These are phyloP conservation scores for Empis stercorea DNA, from an alignment of 2,888 invertebrate species.

Conservation along the genomic window DNA sequence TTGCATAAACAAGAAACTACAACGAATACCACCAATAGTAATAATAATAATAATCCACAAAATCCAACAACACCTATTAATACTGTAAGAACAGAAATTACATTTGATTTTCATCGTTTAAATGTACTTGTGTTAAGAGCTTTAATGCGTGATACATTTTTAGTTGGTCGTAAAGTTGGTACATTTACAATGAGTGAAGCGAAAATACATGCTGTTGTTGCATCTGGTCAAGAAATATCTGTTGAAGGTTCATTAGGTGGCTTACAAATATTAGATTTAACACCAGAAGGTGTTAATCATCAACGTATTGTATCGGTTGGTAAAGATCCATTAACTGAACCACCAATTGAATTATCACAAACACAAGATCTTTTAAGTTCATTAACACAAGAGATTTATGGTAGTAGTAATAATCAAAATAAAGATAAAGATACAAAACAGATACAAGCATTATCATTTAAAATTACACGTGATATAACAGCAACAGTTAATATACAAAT, in stretches of 20 bases:
- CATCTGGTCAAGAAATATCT: constrained; percentile 42
- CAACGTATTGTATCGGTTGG: constrained; percentile 78
- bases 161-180: constrained; percentile 77
- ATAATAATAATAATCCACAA: constrained; percentile 1
- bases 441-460: constrained; percentile 34
- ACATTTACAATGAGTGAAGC: constrained; percentile 89
- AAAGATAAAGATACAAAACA: constrained; percentile 22
- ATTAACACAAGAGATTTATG: constrained; percentile 34
- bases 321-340: constrained; percentile 51
- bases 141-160: constrained; percentile 53
- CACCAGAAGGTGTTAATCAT: constrained; percentile 69
- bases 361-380: constrained; percentile 27
- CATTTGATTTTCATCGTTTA: constrained; percentile 85
- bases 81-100: constrained; percentile 58
- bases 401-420: constrained; percentile 30
- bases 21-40: background rate
- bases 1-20: background rate
- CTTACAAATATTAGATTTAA: constrained; percentile 78
- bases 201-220: constrained; percentile 71
- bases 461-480: constrained; percentile 27
- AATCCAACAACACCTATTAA: constrained; percentile 6
- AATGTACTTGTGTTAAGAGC: constrained; percentile 78
- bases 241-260: constrained; percentile 85
- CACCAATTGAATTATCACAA: constrained; percentile 21
- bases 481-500: constrained; percentile 26